phyloP scores from a whole-genome alignment of 2,888 invertebrate species.

The Pyrrhia umbra region DNA sequence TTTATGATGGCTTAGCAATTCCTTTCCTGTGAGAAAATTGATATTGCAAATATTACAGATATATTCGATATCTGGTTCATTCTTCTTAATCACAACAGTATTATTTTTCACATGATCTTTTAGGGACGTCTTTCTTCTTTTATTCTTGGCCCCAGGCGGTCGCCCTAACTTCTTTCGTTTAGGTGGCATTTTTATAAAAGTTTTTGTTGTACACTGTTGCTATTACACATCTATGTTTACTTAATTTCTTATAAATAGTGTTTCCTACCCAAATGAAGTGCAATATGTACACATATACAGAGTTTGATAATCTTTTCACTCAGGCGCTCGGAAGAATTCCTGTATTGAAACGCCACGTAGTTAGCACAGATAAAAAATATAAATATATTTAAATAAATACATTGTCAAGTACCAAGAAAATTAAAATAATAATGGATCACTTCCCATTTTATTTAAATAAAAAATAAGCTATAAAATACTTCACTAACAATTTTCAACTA shows the following conservation, averaged over 20 bases:
- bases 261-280: constrained; percentile 55
- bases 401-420: no score
- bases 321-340: constrained; percentile 76
- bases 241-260: constrained; percentile 62
- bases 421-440: no score
- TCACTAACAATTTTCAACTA: no score
- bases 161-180: constrained; percentile 76
- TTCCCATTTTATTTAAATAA: no score
- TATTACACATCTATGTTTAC: constrained; percentile 51
- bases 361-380: neutral
- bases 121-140: constrained; percentile 51
- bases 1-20: constrained; percentile 41
- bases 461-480: no score
- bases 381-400: no score
- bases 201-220: constrained; percentile 20
- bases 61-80: constrained; percentile 20
- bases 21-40: constrained; percentile 42
- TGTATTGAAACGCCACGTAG: constrained; percentile 54
- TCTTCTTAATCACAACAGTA: constrained; percentile 15
- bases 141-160: constrained; percentile 71
- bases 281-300: constrained; percentile 71
- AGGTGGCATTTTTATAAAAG: constrained; percentile 75
- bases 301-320: constrained; percentile 87
- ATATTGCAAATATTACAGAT: constrained; percentile 50
- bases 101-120: constrained; percentile 42